Conservation (phyloP, 2,797 vertebrate species). For the Rhadinocentrus ornatus region DNA sequence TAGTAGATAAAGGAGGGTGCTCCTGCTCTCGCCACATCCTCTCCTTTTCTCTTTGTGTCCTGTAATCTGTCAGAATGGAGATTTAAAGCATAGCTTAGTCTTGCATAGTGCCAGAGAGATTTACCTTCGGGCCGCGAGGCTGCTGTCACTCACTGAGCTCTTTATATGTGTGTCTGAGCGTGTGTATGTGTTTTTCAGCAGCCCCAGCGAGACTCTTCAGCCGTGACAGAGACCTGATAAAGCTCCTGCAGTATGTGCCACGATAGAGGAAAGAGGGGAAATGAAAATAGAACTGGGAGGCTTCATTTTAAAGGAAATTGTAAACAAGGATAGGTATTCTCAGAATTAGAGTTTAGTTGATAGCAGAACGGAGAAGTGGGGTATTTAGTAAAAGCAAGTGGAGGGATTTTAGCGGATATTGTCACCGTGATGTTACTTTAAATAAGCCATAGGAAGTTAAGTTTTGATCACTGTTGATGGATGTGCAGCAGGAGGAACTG, state of each 20-base stretch:
- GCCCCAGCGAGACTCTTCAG: conserved; percentile 65
- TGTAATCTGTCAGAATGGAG: conserved; percentile 67
- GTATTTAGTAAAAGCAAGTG: background rate
- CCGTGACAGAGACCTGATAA: conserved; percentile 74
- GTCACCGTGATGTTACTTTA: conserved; percentile 35
- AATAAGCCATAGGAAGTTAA: conserved; percentile 44
- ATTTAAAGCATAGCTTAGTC: conserved; percentile 72
- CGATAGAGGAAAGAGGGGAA: conserved; percentile 33
- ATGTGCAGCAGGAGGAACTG: conserved; percentile 36
- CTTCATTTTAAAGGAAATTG: conserved; percentile 24
- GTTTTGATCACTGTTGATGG: conserved; percentile 48
- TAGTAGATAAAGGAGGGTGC: conserved; percentile 52
- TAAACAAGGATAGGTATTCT: conserved; percentile 30
- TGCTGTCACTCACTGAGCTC: conserved; percentile 59
- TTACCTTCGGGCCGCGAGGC: conserved; percentile 49
- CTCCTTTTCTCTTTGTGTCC: conserved; percentile 50
- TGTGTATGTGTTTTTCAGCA: conserved; percentile 35
- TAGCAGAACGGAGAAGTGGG: background rate
- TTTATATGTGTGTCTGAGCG: conserved; percentile 1
- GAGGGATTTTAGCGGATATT: conserved; percentile 21
- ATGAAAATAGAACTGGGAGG: conserved; percentile 23
- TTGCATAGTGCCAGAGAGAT: conserved; percentile 61
- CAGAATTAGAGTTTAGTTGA: background rate
- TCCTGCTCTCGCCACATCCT: conserved; percentile 19
- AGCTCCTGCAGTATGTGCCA: conserved; percentile 49